Evolutionary conservation across 1,140 invertebrate genomes (phyloP).

Genomic region (Xylocopa sonorina): DNA sequence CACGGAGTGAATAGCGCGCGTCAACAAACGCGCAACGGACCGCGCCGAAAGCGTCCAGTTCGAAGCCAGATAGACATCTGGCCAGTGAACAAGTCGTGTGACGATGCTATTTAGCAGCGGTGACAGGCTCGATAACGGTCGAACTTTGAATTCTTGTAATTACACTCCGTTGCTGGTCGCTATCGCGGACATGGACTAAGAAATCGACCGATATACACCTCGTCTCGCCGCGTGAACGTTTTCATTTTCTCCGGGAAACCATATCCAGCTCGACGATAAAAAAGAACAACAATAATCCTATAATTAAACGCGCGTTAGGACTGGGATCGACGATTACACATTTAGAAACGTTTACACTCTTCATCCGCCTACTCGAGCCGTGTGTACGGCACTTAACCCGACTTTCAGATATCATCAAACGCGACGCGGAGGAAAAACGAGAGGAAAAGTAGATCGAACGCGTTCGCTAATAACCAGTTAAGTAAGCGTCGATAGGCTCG

Average conservation of each 20-base stretch:
- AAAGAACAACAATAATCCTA: too few relatives aligned
- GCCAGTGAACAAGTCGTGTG: constrained; percentile 5
- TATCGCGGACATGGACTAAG: not conserved
- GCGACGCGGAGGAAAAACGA: not conserved
- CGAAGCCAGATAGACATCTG: constrained; percentile 19
- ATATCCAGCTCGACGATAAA: too few relatives aligned
- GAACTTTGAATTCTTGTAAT: constrained; percentile 17
- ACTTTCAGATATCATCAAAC: too few relatives aligned
- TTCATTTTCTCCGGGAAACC: not conserved
- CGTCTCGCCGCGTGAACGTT: not conserved
- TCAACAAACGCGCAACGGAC: not conserved
- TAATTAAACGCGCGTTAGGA: too few relatives aligned
- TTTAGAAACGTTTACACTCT: too few relatives aligned
- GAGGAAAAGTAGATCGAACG: too few relatives aligned
- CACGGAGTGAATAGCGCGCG: not conserved
- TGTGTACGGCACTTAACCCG: too few relatives aligned
- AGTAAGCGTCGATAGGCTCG: not conserved
- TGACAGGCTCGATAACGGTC: constrained; percentile 29
- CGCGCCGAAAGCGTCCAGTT: constrained; percentile 7
- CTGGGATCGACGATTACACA: too few relatives aligned
- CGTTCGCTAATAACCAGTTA: not conserved
- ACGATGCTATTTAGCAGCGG: constrained; percentile 16
- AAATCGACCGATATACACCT: not conserved
- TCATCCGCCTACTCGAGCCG: too few relatives aligned
- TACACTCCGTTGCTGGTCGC: not conserved